These are phyloP conservation scores for Melanchra persicariae DNA, from an alignment of 2,888 invertebrate species.

Conservation along the genomic window DNA sequence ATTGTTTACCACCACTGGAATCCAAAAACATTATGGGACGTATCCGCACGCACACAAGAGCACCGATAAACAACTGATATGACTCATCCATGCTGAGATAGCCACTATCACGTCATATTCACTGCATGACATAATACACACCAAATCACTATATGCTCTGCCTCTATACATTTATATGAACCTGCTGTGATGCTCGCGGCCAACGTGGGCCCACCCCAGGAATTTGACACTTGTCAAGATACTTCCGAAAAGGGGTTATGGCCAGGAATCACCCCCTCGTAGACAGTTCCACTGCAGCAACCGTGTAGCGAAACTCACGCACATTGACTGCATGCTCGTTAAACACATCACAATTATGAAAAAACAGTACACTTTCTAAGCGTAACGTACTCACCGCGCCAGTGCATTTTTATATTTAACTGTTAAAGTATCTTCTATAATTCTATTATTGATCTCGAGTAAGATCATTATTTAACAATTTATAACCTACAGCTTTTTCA, in stretches of 20 bases:
- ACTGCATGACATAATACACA: constrained; percentile 73
- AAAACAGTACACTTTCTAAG: constrained; percentile 89
- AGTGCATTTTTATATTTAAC: constrained; percentile 99
- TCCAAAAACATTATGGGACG: constrained; percentile 84
- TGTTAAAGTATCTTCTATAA: constrained; percentile 98
- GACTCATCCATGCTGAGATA: constrained; percentile 87
- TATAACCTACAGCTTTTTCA: constrained; percentile 90
- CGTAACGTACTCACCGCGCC: constrained; percentile 96
- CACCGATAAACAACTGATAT: constrained; percentile 83
- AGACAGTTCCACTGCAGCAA: constrained; percentile 64
- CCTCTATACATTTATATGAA: constrained; percentile 61
- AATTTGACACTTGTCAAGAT: constrained; percentile 89
- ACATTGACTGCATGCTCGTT: constrained; percentile 69
- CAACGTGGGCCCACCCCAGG: constrained; percentile 90
- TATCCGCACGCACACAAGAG: constrained; percentile 84
- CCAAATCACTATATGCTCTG: constrained; percentile 63
- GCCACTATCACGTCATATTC: constrained; percentile 83
- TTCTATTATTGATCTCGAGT: constrained; percentile 99
- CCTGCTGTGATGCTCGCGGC: constrained; percentile 71
- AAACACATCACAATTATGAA: constrained; percentile 79
- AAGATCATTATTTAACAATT: constrained; percentile 95
- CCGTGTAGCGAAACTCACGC: constrained; percentile 60
- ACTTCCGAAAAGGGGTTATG: constrained; percentile 85
- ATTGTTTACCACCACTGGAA: constrained; percentile 83
- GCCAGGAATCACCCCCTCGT: constrained; percentile 73